Evolutionary conservation across 2,888 invertebrate genomes (phyloP).

Genomic region (Beris chalybata): DNA sequence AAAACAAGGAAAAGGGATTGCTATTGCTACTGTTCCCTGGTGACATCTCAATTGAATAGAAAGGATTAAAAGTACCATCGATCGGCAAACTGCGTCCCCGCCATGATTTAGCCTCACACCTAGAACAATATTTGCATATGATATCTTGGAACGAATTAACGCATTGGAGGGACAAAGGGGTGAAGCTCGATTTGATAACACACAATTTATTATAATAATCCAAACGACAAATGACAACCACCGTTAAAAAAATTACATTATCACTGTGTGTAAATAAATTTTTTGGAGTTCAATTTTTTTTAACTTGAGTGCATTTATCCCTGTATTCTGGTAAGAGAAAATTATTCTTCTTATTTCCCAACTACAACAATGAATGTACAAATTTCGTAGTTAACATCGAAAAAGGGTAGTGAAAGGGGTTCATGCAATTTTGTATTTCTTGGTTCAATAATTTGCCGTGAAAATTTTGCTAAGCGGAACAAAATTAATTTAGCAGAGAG

Average conservation of each 20-base stretch:
- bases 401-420: slow-evolving; percentile 25
- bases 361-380: slow-evolving; percentile 13
- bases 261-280: slow-evolving; percentile 28
- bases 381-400: slow-evolving; percentile 12
- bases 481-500: slow-evolving; percentile 1
- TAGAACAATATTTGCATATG: slow-evolving; percentile 35
- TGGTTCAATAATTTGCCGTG: slow-evolving; percentile 17
- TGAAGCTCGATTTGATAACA: slow-evolving; percentile 11
- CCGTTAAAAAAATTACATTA: slow-evolving; percentile 30
- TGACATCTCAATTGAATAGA: slow-evolving; percentile 34
- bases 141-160: slow-evolving; percentile 30
- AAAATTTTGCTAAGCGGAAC: slow-evolving; percentile 24
- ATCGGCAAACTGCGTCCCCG: slow-evolving; percentile 1
- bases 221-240: slow-evolving; percentile 30
- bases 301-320: background rate
- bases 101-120: slow-evolving; percentile 24
- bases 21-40: slow-evolving; percentile 20
- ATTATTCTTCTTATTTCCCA: background rate
- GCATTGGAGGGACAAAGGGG: slow-evolving; percentile 9
- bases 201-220: slow-evolving; percentile 31
- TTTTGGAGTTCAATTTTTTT: slow-evolving; percentile 5
- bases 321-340: slow-evolving; percentile 12
- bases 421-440: background rate
- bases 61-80: slow-evolving; percentile 33
- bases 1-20: slow-evolving; percentile 30